Base-by-base conservation (phyloP, 2,888 invertebrate genomes). In the Bombylius major region DNA sequence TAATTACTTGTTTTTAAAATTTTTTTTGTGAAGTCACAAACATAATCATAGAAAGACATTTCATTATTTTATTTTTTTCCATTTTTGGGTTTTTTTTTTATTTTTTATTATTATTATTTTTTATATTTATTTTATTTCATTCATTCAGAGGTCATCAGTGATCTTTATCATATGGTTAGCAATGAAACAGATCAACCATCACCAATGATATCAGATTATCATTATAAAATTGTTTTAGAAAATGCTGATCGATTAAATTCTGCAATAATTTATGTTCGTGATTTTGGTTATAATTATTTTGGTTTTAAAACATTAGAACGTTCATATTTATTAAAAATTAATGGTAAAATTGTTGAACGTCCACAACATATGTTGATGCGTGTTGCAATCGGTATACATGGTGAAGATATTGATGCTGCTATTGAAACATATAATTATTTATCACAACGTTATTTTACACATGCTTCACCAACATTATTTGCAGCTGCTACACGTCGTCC, bases 361-460 rank as follows among this genome's bases (percentile, higher is more conserved):
- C 99, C 99, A 0, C 98, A 99, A 69, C 97, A 99, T 67, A 92
- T 99, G 96, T 75, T 99, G 57, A 99, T 99, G 99, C 78, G 99
- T 65, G 97, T 97, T 1, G 77, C 98, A 5, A 87, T 99, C 59
- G 98, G 97, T 13, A 95, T 99, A 65, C 99, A 99, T 70, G 89
- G 88, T 2, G 87, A 92, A 62, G 90, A 99, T 69, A 88, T 99
- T 59, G 91, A 92, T 60, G 80, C 84, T 13, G 97, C 87, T 13
- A 91, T 99, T 62, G 89, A 94, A 76, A 97, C 98, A 0, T 99
- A 99, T 74, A 94, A 99, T 70, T 79, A 91, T 58, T 76, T 99
- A 63, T 98, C 98, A 0, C 94, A 96, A 69, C 82, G 87, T 65
- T 97, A 89, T 78, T 99, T 99, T 70, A 99, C 96, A 0, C 98